Percentiles rank a stretch among this genome's conserved stretches.
phyloP scores from a whole-genome alignment of 2,888 invertebrate species.

The Thyatira batis region DNA sequence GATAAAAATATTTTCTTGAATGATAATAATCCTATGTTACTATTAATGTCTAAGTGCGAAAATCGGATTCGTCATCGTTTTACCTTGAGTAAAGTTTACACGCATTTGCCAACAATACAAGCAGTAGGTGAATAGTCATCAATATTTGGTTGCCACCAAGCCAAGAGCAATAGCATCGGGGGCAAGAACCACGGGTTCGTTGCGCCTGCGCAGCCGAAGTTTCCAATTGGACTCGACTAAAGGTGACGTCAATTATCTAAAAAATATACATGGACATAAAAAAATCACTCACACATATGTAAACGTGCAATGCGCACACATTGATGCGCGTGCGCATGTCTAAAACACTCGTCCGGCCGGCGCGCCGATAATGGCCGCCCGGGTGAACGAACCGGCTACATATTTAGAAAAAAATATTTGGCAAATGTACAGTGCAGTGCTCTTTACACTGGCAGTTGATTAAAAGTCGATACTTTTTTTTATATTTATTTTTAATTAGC shows the following conservation, averaged over 20 bases:
- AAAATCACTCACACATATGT: slow-evolving; percentile 15
- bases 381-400: slow-evolving; percentile 70
- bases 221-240: slow-evolving; percentile 6
- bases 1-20: background rate
- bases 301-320: slow-evolving; percentile 20
- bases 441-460: slow-evolving; percentile 47
- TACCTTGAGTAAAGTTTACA: background rate
- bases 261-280: slow-evolving; percentile 35
- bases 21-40: too few species aligned
- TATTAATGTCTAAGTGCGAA: too few species aligned
- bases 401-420: slow-evolving; percentile 83
- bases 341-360: slow-evolving; percentile 68
- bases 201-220: background rate
- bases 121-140: background rate
- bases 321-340: slow-evolving; percentile 62
- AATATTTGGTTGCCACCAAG: background rate
- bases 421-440: slow-evolving; percentile 74
- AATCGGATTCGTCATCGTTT: too few species aligned
- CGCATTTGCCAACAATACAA: too few species aligned
- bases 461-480: slow-evolving; percentile 11
- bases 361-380: slow-evolving; percentile 70
- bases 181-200: background rate
- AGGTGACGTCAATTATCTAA: slow-evolving; percentile 43
- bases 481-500: too few species aligned
- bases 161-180: background rate